Evolutionary conservation across 2,888 invertebrate species (phyloP), one percentile per base, ranked within the genome.

Genomic region (Lampropteryx suffumata): DNA sequence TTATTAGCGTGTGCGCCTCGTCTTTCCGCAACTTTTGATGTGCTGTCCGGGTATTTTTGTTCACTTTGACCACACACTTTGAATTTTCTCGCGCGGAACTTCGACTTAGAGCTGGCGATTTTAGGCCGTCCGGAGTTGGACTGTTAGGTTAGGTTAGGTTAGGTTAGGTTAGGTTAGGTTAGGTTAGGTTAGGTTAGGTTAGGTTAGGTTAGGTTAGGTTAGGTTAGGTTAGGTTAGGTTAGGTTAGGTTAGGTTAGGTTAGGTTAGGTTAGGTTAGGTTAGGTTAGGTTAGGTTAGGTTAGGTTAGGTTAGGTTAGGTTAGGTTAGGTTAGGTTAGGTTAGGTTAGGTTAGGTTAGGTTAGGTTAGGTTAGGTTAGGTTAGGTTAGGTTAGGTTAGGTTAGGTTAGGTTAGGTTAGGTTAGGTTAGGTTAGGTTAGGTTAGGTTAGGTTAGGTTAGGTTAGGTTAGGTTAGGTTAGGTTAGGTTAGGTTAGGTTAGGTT

Each of bases 161-260:
- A 35, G 44, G 40, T 40, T 39, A 50, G 50, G 39, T 44, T 44
- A 52, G 52, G 52, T 52, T 52, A 52, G 52, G 52, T 52, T 52
- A 52, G 52, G 52, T 52, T 52, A 52, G 52, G 52, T 52, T 52
- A 52, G 52, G 52, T 52, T 52, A 52, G 52, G 52, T 47, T 46
- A 47, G 51, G 47, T 45, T 45, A 24, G 41, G 41, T 41, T 41
- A 45, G 40, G 47, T 47, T 36, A 50, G 39, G 37, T 39, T 39
- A 50, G 50, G 43, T 43, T 43, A 43, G 50, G 50, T 50, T 50
- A 41, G 35, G 35, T 35, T 21, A 24, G 41, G 40, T 34, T 34
- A 35, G 41, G 41, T 41, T 40, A 41, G 41, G 39, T 39, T 39
- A 39, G 46, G 39, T 39, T 39, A 39, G 39, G 46, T 47, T 39